These are phyloP conservation scores for Solea solea DNA, from an alignment of 2,113 vertebrate genomes.

Conservation along the genomic window DNA sequence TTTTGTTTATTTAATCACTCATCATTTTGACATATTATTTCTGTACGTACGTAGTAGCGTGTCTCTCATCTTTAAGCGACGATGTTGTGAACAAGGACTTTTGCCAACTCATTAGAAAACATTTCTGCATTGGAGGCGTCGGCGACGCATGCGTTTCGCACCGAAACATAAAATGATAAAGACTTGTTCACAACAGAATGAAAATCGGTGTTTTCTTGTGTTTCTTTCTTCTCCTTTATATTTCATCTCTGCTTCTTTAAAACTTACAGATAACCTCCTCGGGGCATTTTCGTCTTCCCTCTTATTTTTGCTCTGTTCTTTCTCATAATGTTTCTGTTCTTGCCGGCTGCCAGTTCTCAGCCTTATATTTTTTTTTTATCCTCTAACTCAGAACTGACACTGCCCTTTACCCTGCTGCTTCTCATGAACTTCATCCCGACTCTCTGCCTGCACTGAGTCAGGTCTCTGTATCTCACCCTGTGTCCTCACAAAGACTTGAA, in stretches of 20 bases:
- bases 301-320: neutral
- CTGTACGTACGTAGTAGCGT: slow-evolving; percentile 39
- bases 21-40: slow-evolving; percentile 28
- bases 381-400: slow-evolving; percentile 32
- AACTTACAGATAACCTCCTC: neutral
- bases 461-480: slow-evolving; percentile 29
- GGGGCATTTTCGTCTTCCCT: neutral
- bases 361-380: slow-evolving; percentile 4
- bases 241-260: neutral
- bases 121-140: no score
- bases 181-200: neutral
- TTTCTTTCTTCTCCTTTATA: slow-evolving; percentile 6
- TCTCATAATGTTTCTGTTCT: slow-evolving; percentile 18
- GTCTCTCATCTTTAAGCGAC: slow-evolving; percentile 7
- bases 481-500: slow-evolving; percentile 44
- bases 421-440: slow-evolving; percentile 22
- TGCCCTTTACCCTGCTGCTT: slow-evolving; percentile 33
- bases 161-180: neutral
- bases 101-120: no score
- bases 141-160: neutral
- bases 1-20: slow-evolving; percentile 73
- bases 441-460: neutral
- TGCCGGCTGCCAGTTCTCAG: slow-evolving; percentile 17
- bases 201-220: slow-evolving; percentile 3
- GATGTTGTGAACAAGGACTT: neutral